These are phyloP conservation scores for Porites australiensis DNA, from an alignment of 64 coral and sea anemone species.

Conservation along the genomic window DNA sequence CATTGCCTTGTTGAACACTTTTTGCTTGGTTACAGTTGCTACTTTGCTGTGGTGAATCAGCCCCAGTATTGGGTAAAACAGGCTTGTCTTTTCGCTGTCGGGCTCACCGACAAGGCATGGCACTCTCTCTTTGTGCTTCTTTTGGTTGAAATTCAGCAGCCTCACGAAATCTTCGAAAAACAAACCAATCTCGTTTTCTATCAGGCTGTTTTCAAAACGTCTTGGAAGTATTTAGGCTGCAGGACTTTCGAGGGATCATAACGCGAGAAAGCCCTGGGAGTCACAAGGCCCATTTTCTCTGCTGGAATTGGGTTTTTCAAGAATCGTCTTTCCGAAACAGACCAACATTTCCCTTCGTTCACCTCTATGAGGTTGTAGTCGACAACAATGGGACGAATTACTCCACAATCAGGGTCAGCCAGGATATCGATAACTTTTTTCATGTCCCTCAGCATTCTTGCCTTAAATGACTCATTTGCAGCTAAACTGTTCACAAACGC, in stretches of 20 bases:
- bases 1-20: slow-evolving; percentile 46
- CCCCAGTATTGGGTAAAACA: slow-evolving; percentile 12
- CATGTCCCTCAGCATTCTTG: not conserved
- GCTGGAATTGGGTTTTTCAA: not conserved
- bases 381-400: not conserved
- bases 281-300: slow-evolving; percentile 11
- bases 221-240: slow-evolving; percentile 49
- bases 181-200: not conserved
- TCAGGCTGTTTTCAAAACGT: slow-evolving; percentile 51
- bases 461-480: slow-evolving; percentile 15
- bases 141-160: slow-evolving; percentile 50
- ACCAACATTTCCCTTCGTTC: slow-evolving; percentile 20
- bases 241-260: slow-evolving; percentile 16
- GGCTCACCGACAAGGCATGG: slow-evolving; percentile 6
- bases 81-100: slow-evolving; percentile 38
- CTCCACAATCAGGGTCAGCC: not conserved
- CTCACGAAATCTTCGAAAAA: slow-evolving; percentile 55
- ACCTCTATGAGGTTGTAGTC: slow-evolving; percentile 30
- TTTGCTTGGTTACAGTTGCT: slow-evolving; percentile 24
- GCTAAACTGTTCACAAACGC: not conserved
- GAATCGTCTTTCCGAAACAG: not conserved
- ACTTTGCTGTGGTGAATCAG: slow-evolving; percentile 33
- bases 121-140: slow-evolving; percentile 47
- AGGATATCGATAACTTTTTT: slow-evolving; percentile 12
- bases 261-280: slow-evolving; percentile 22